Conservation (phyloP, 1,140 invertebrate genomes). For the Marisa cornuarietis region DNA sequence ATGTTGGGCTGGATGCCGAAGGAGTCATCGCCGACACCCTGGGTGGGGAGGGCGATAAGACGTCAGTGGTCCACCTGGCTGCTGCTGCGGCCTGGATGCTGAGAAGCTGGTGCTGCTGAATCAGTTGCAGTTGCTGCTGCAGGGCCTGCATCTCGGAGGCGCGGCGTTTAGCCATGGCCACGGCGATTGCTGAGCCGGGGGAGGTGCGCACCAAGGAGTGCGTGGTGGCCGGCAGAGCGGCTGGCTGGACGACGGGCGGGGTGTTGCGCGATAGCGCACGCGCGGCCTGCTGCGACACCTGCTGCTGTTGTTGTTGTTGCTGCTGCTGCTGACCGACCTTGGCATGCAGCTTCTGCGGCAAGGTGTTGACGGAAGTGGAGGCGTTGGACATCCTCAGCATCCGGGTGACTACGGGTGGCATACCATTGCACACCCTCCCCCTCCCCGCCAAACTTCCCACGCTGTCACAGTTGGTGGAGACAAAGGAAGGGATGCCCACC, state of each 20-base stretch:
- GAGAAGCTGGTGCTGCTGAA: neutral
- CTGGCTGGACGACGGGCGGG: neutral
- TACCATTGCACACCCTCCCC: slow-evolving; percentile 3
- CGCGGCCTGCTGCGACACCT: neutral
- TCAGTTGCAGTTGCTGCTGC: neutral
- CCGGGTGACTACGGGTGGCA: slow-evolving; percentile 13
- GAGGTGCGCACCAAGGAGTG: neutral
- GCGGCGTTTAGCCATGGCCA: neutral
- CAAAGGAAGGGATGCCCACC: neutral
- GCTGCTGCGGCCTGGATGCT: neutral
- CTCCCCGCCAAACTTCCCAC: neutral
- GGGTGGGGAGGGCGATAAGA: neutral
- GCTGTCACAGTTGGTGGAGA: neutral
- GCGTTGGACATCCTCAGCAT: slow-evolving; percentile 7
- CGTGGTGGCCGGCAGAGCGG: neutral
- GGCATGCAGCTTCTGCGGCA: slow-evolving; percentile 1
- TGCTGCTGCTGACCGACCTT: neutral
- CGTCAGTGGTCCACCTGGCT: neutral
- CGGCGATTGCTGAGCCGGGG: neutral
- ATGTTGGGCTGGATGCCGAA: too few species aligned
- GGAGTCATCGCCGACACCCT: neutral
- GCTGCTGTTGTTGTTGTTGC: neutral
- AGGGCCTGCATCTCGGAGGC: slow-evolving; percentile 10
- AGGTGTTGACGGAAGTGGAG: slow-evolving; percentile 20
- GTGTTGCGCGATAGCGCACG: neutral